Conservation (phyloP, 2,797 vertebrate genomes). For the Echeneis naucrates region DNA sequence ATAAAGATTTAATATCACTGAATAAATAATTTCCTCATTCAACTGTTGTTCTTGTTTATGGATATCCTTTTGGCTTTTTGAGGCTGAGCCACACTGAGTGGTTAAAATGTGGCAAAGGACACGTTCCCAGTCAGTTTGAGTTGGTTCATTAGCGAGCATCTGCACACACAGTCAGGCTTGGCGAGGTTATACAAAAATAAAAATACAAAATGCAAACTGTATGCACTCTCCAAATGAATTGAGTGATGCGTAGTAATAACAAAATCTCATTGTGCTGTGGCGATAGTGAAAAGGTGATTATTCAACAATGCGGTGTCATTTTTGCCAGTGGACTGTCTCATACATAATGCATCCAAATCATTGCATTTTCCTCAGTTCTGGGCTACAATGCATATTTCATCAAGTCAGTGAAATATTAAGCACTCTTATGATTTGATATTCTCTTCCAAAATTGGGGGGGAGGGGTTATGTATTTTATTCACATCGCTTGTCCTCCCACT, state of each 20-base stretch:
- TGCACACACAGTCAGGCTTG: slow-evolving; percentile 36
- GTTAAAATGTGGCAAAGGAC: slow-evolving; percentile 45
- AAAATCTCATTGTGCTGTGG: slow-evolving; percentile 70
- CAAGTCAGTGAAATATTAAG: slow-evolving; percentile 84
- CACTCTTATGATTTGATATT: slow-evolving; percentile 83
- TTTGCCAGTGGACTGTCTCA: slow-evolving; percentile 78
- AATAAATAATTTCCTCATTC: slow-evolving; percentile 57
- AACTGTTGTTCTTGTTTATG: slow-evolving; percentile 10
- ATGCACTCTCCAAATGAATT: slow-evolving; percentile 73
- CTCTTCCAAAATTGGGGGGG: slow-evolving; percentile 70
- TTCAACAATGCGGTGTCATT: slow-evolving; percentile 80
- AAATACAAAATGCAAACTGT: slow-evolving; percentile 70
- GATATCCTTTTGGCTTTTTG: slow-evolving; percentile 29
- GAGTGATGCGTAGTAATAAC: slow-evolving; percentile 73
- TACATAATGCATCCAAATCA: slow-evolving; percentile 83
- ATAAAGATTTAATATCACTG: background rate
- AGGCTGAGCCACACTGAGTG: slow-evolving; percentile 31
- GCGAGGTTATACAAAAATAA: background rate
- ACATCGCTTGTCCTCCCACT: slow-evolving; percentile 43
- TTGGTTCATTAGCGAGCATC: slow-evolving; percentile 66
- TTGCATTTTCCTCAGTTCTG: slow-evolving; percentile 81
- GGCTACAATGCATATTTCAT: slow-evolving; percentile 85
- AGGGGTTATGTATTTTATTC: slow-evolving; percentile 66
- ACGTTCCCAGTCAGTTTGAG: slow-evolving; percentile 33
- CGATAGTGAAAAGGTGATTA: slow-evolving; percentile 79